A percentile compares a stretch with the other conserved stretches of the same genome.
These are phyloP conservation scores for Choristoneura fumiferana DNA, from an alignment of 1,140 invertebrate species.

Conservation along the genomic window DNA sequence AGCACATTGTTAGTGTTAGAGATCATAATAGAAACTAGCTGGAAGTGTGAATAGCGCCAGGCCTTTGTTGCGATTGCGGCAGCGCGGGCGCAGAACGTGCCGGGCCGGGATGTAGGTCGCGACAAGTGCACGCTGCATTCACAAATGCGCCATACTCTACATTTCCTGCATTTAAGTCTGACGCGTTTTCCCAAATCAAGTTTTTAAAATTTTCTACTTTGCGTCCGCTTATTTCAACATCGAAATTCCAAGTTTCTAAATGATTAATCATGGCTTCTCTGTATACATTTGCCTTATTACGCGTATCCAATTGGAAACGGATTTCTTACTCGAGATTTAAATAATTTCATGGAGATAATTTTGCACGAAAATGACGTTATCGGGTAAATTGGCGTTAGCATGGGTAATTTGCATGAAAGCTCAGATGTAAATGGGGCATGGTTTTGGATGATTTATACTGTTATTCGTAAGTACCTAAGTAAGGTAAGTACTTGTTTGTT, in stretches of 20 bases:
- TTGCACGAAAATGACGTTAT: not conserved
- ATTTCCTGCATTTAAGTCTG: slow-evolving; percentile 1
- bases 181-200: slow-evolving; percentile 7
- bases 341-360: no score
- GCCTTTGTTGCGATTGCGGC: slow-evolving; percentile 32
- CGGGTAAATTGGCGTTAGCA: not conserved
- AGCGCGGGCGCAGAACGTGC: slow-evolving; percentile 59
- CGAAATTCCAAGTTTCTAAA: no score
- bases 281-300: no score
- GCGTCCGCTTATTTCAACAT: no score
- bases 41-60: slow-evolving; percentile 41
- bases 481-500: no score
- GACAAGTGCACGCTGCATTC: slow-evolving; percentile 61
- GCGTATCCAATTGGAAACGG: no score
- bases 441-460: not conserved
- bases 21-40: slow-evolving; percentile 64
- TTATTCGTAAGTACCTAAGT: not conserved
- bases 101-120: slow-evolving; percentile 58
- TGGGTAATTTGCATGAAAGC: not conserved
- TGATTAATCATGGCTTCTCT: no score
- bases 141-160: slow-evolving; percentile 21
- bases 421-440: not conserved
- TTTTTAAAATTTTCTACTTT: no score
- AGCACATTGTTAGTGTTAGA: slow-evolving; percentile 60
- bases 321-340: no score